A percentile compares a stretch with the other conserved stretches of the same genome.
These are phyloP conservation scores for Hypercompe scribonia DNA, from an alignment of 2,888 invertebrate genomes.

Conservation along the genomic window DNA sequence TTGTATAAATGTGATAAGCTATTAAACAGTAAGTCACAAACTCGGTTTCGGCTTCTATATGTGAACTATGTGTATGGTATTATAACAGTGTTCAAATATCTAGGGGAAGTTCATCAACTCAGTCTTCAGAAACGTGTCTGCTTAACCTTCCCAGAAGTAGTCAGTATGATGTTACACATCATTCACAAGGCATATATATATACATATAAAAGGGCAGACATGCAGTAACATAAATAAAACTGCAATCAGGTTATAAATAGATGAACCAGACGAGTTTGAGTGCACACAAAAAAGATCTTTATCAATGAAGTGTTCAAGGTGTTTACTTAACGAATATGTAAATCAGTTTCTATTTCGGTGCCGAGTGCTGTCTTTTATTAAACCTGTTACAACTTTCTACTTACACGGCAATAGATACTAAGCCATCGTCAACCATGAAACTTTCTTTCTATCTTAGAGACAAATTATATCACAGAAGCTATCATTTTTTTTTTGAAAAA, in stretches of 20 bases:
- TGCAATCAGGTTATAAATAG: conserved; percentile 11
- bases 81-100: too few species aligned
- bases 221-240: conserved; percentile 9
- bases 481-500: too few species aligned
- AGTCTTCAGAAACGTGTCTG: not conserved
- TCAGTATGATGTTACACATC: not conserved
- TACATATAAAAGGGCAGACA: conserved; percentile 1
- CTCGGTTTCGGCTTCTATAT: too few species aligned
- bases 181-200: not conserved
- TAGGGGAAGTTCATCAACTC: not conserved
- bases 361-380: not conserved
- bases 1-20: too few species aligned
- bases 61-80: too few species aligned
- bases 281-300: conserved; percentile 15
- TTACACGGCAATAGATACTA: not conserved
- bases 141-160: not conserved
- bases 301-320: conserved; percentile 16
- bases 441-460: not conserved
- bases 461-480: not conserved
- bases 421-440: not conserved
- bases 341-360: conserved; percentile 5
- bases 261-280: conserved; percentile 9
- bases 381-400: conserved; percentile 7
- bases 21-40: too few species aligned
- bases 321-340: conserved; percentile 5